Conservation (phyloP, 2,113 vertebrate genomes). For the Forbesichthys papilliferus region DNA sequence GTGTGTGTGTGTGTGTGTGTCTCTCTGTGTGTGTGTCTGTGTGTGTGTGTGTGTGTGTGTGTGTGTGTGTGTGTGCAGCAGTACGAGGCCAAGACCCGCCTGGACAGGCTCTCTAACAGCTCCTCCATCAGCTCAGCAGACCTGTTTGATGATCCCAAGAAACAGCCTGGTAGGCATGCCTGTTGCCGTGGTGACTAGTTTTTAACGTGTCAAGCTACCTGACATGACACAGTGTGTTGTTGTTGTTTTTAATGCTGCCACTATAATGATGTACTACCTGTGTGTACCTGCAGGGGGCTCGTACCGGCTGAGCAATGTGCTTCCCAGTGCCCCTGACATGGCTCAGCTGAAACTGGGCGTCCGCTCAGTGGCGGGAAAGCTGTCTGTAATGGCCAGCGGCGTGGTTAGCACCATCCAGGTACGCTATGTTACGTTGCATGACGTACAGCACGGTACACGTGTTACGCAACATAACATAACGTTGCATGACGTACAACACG, state of each 20-base stretch:
- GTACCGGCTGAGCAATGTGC: slow-evolving; percentile 84
- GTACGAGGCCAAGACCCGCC: slow-evolving; percentile 87
- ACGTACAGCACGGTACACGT: background rate
- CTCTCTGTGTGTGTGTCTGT: background rate
- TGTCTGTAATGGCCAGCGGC: slow-evolving; percentile 93
- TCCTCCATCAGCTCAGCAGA: slow-evolving; percentile 92
- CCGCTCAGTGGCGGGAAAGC: slow-evolving; percentile 88
- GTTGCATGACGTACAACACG: too few relatives aligned
- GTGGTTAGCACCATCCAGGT: slow-evolving; percentile 96
- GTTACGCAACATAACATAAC: background rate
- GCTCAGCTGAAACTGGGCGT: slow-evolving; percentile 91
- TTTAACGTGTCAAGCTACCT: too few relatives aligned
- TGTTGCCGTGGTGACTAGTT: too few relatives aligned
- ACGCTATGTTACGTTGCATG: slow-evolving; percentile 16
- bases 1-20: background rate
- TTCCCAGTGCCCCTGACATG: slow-evolving; percentile 91
- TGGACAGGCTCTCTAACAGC: slow-evolving; percentile 86
- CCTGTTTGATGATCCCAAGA: slow-evolving; percentile 91
- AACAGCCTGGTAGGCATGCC: slow-evolving; percentile 74
- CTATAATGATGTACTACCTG: too few relatives aligned
- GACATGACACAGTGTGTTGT: background rate
- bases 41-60: background rate
- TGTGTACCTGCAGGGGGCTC: slow-evolving; percentile 65
- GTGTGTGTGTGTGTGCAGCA: slow-evolving; percentile 47
- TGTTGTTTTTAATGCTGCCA: background rate